Evolutionary conservation across 2,888 invertebrate genomes (phyloP).

Genomic region (Trisateles emortualis): DNA sequence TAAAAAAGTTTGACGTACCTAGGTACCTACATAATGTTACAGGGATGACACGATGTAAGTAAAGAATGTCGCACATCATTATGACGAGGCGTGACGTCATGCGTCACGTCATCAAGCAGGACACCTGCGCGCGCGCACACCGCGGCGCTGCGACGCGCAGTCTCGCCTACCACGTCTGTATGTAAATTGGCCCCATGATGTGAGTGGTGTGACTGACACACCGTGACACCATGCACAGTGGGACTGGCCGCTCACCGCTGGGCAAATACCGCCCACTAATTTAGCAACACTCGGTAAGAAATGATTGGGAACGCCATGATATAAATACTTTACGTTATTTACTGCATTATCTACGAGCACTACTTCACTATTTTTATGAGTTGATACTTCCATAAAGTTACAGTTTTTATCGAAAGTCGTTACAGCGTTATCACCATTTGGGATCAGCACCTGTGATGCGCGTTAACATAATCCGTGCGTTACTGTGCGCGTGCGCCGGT

Average conservation of each 20-base stretch:
- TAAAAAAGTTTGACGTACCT: too few species aligned
- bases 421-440: slow-evolving; percentile 18
- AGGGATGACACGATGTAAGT: too few species aligned
- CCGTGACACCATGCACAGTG: too few species aligned
- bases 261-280: slow-evolving; percentile 1
- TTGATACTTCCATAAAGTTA: slow-evolving; percentile 14
- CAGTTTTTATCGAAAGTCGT: slow-evolving; percentile 26
- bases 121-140: not conserved
- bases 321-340: not conserved
- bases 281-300: not conserved
- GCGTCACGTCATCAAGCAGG: not conserved
- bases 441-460: slow-evolving; percentile 6
- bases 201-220: too few species aligned
- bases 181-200: slow-evolving; percentile 3
- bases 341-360: too few species aligned
- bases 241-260: not conserved
- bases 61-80: too few species aligned
- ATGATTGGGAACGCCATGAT: not conserved
- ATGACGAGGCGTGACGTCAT: not conserved
- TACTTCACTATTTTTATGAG: slow-evolving; percentile 31
- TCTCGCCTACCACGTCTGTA: slow-evolving; percentile 14
- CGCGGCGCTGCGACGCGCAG: slow-evolving; percentile 4
- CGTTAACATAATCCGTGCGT: slow-evolving; percentile 23
- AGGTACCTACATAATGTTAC: too few species aligned
- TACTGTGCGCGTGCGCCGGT: slow-evolving; percentile 14